A percentile compares a stretch with the other conserved stretches of the same genome.
Evolutionary conservation across 1,140 invertebrate species (phyloP).

Genomic region (Cyclina sinensis): DNA sequence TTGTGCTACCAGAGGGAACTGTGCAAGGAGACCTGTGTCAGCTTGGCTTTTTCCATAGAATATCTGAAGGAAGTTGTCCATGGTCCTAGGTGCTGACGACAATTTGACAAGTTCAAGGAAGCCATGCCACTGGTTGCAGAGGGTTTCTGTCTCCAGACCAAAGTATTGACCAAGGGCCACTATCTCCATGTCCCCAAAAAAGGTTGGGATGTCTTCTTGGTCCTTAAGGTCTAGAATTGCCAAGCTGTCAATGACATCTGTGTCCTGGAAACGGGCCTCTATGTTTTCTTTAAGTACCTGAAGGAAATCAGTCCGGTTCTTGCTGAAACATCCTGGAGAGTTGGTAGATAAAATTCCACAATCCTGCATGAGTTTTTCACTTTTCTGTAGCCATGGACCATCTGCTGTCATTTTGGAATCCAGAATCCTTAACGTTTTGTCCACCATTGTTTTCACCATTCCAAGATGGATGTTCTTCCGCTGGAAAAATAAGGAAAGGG

Average conservation of each 20-base stretch:
- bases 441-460: constrained; percentile 27
- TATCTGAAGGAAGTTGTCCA: no score
- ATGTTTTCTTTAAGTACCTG: constrained; percentile 27
- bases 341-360: no score
- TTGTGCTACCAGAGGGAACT: no score
- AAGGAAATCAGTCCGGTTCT: constrained; percentile 51
- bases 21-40: no score
- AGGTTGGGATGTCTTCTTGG: no score
- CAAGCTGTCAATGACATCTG: constrained; percentile 43
- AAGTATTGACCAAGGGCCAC: constrained; percentile 35
- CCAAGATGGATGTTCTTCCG: constrained; percentile 29
- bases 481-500: constrained; percentile 53
- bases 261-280: constrained; percentile 37
- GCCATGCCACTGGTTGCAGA: constrained; percentile 19
- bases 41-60: no score
- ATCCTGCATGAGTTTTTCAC: not conserved
- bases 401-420: constrained; percentile 11
- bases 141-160: constrained; percentile 12
- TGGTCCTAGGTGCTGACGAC: no score
- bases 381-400: constrained; percentile 57
- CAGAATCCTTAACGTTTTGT: constrained; percentile 35
- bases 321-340: no score
- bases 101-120: no score
- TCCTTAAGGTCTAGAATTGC: constrained; percentile 29
- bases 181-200: constrained; percentile 46